phyloP scores from a whole-genome alignment of 1,140 invertebrate genomes.

The Samia ricini region DNA sequence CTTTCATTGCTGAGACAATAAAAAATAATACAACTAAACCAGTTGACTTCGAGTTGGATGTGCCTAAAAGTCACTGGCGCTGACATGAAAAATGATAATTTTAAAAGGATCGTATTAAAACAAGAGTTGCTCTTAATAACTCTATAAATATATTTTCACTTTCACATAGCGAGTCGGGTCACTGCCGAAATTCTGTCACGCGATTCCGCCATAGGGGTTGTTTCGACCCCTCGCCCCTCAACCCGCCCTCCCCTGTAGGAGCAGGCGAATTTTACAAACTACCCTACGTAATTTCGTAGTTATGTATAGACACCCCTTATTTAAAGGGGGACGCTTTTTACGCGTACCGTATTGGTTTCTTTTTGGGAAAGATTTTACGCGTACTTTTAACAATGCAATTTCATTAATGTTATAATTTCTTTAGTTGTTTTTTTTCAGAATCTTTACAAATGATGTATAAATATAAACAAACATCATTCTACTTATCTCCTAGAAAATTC shows the following conservation, averaged over 20 bases:
- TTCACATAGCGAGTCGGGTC: slow-evolving; percentile 65
- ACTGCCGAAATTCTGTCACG: slow-evolving; percentile 76
- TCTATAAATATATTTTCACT: slow-evolving; percentile 70
- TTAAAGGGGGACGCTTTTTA: slow-evolving; percentile 50
- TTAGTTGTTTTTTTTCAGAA: not conserved
- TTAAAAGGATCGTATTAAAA: not conserved
- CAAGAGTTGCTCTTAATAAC: slow-evolving; percentile 38
- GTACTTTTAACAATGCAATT: slow-evolving; percentile 59
- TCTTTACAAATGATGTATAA: too few relatives aligned
- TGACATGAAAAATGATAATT: too few relatives aligned
- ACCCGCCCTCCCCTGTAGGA: slow-evolving; percentile 33
- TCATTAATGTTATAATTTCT: slow-evolving; percentile 29
- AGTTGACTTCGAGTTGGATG: too few relatives aligned
- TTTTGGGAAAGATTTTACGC: slow-evolving; percentile 47
- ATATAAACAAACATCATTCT: too few relatives aligned
- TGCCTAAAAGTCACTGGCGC: too few relatives aligned
- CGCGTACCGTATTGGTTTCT: slow-evolving; percentile 52
- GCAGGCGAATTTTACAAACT: slow-evolving; percentile 74
- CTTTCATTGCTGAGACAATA: too few relatives aligned
- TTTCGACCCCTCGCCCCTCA: slow-evolving; percentile 35
- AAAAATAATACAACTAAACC: too few relatives aligned
- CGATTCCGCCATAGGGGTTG: slow-evolving; percentile 71
- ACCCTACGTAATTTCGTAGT: slow-evolving; percentile 62
- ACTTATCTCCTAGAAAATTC: too few relatives aligned
- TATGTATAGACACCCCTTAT: slow-evolving; percentile 43